These are phyloP conservation scores for Sturnira hondurensis DNA, from an alignment of 2,113 vertebrate genomes.

Conservation along the genomic window DNA sequence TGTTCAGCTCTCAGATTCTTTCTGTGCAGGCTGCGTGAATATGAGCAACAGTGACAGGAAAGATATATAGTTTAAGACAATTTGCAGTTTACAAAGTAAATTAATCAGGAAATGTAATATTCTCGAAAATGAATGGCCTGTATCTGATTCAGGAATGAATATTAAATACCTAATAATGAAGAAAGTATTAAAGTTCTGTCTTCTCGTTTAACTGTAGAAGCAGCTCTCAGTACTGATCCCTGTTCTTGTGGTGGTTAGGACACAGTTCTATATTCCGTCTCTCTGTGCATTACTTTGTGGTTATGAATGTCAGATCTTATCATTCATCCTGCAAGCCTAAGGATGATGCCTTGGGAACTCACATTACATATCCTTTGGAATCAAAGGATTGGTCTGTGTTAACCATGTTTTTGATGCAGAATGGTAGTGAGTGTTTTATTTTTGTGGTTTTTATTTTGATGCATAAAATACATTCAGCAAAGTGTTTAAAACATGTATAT, in stretches of 20 bases:
- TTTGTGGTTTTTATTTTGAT: neutral
- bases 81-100: conserved; percentile 26
- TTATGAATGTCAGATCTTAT: conserved; percentile 2
- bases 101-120: neutral
- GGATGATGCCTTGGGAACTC: neutral
- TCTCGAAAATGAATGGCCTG: conserved; percentile 13
- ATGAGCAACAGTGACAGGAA: neutral
- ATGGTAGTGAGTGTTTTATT: neutral
- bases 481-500: neutral
- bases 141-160: conserved; percentile 7
- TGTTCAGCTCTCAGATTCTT: neutral
- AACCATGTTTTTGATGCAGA: neutral
- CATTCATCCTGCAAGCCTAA: neutral
- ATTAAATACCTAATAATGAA: conserved; percentile 38
- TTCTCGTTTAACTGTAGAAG: conserved; percentile 42
- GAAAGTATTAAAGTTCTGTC: conserved; percentile 23
- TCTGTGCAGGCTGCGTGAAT: neutral
- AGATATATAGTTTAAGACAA: neutral
- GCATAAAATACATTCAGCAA: neutral
- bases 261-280: neutral
- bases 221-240: neutral
- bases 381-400: no score
- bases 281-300: conserved; percentile 24
- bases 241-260: neutral
- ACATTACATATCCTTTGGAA: neutral